Base-by-base conservation (phyloP, 2,113 vertebrate species). In the Symphodus melops region DNA sequence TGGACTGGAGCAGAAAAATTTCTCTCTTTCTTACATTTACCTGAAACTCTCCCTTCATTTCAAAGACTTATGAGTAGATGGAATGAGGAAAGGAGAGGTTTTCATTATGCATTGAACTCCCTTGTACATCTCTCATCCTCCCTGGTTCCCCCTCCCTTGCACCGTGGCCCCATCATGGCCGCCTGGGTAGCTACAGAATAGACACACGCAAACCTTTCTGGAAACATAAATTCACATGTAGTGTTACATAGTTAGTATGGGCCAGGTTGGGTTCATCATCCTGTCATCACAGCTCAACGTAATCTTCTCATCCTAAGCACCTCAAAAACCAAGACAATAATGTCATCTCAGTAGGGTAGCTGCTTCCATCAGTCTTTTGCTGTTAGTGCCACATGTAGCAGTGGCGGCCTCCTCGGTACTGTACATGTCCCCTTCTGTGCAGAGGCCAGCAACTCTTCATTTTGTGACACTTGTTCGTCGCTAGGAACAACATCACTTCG, bases 301-400 rank as follows among this genome's bases (percentile, higher is more conserved):
- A 73, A 87, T 83, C 81, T 80, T 80, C 82, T 85, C 89, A 88
- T 89, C 90, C 89, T 92, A 89, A 93, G 91, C 89, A 94, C 92
- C 89, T 91, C 88, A 76, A 83, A 75, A 82, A 74, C 39, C 68
- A 84, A 82, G 87, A 86, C 78, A 83, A 84, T 82, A 78, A 71
- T 69, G 79, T 91, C 84, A 80, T 82, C 75, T 91, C 85, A 88
- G 86, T 92, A 88, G 81, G 70, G 80, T 91, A 92, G 91, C 88
- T 79, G 91, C 90, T 94, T 91, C 73, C 82, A 88, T 86, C 74
- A 64, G 86, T 92, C 83, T 92, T 41, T 88, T 46, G 85, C 86
- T 91, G 81, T 89, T 62, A 79, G 81, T 66, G 21, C 84, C 85
- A 81, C 83, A 61, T 85, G 68, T 87, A 87, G 81, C 83, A 73